Evolutionary conservation across 2,797 vertebrate species (phyloP), one percentile per base, ranked within the genome.

Genomic region (Helostoma temminkii): DNA sequence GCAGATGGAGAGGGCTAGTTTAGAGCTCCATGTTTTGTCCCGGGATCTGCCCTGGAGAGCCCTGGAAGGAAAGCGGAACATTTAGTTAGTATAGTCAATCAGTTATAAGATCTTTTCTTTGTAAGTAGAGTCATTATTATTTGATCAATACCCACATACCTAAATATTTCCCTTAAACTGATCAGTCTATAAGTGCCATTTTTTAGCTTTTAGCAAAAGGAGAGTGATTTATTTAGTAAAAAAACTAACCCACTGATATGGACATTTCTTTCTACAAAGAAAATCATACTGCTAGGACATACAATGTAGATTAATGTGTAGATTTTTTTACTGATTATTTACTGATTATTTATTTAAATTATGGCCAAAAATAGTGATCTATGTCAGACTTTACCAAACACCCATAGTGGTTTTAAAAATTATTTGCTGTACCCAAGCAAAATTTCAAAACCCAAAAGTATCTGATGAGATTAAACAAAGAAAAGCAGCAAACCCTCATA

Each of bases 21-120:
- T 93, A 96, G 92, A 94, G 91, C 94, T 93, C 93, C 94, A 81
- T 93, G 90, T 92, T 90, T 91, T 76, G 71, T 63, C 78, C 76
- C 53, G 58, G 76, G 77, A 73, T 84, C 71, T 79, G 80, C 61
- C 88, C 78, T 62, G 71, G 86, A 87, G 76, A 83, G 63, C 70
- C 90, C 91, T 94, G 56, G 5, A 77, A 54, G 59, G 81, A 50
- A 36, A 76, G 21, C 70, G 10, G 37, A 42, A 41, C 47, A 39
- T 16, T 15, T 6, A 15, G 4, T 30, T 26, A 12, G 14, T n/a
- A 18, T n/a, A 48, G 49, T 42, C 11, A 25, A 24, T 49, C 69
- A 26, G 52, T 42, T 11, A 59, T 21, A 4, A 52, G 19, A 63
- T 25, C 32, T 28, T 5, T 22, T 42, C 1, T 37, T 47, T 34